These are phyloP conservation scores for Calidris pygmaea DNA, from an alignment of 2,113 vertebrate genomes.

Conservation along the genomic window DNA sequence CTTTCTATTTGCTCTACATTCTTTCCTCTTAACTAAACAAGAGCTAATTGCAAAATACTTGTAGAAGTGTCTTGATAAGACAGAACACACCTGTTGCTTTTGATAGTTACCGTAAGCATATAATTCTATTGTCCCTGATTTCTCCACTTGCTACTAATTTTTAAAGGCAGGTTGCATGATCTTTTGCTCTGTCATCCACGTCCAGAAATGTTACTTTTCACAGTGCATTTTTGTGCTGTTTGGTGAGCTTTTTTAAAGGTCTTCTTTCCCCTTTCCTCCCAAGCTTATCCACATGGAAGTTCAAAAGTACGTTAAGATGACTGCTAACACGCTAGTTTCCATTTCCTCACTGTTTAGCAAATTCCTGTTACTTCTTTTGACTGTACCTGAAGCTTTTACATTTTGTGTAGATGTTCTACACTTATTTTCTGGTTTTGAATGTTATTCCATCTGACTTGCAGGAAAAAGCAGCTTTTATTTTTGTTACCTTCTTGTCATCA, in stretches of 20 bases:
- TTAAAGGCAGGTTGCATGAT: background rate
- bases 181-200: background rate
- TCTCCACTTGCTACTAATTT: background rate
- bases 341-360: background rate
- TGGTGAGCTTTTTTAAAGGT: conserved; percentile 14
- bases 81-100: background rate
- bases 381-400: background rate
- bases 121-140: background rate
- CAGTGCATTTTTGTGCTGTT: background rate
- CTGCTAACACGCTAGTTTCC: background rate
- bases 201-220: background rate
- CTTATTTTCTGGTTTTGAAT: background rate
- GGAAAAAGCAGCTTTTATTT: conserved; percentile 6
- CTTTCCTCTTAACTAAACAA: background rate
- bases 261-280: background rate
- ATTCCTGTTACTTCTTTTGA: background rate
- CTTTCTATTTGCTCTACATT: background rate
- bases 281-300: background rate
- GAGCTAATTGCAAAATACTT: background rate
- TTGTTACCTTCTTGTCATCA: background rate
- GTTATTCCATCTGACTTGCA: background rate
- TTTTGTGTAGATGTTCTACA: background rate
- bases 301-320: background rate
- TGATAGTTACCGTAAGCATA: background rate
- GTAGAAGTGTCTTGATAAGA: background rate